Percentiles rank a stretch among this genome's conserved stretches.
phyloP scores from a whole-genome alignment of 2,113 vertebrate species.

The Mesocricetus auratus region DNA sequence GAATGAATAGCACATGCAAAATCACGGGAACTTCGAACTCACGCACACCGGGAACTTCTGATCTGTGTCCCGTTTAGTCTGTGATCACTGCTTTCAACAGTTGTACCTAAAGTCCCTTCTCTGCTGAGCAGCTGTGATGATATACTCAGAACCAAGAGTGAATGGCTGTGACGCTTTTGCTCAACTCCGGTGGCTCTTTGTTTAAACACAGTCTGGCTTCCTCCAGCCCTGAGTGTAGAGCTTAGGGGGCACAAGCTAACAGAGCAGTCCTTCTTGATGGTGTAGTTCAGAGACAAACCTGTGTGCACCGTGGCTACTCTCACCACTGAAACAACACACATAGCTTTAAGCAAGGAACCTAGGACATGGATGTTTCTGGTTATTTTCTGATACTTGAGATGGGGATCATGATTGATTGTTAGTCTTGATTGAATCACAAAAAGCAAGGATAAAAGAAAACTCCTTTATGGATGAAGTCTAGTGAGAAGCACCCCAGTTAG shows the following conservation, averaged over 20 bases:
- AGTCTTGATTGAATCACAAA: not conserved
- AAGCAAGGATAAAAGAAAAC: not conserved
- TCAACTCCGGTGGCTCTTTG: not conserved
- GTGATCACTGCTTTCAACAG: not conserved
- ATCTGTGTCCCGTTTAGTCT: not conserved
- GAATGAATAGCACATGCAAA: not conserved
- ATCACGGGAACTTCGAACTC: slow-evolving; percentile 49
- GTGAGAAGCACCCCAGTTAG: not conserved
- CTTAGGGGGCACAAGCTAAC: not conserved
- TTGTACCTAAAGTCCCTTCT: not conserved
- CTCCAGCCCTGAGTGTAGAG: not conserved
- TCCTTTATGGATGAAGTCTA: not conserved
- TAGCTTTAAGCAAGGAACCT: not conserved
- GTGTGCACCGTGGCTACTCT: not conserved
- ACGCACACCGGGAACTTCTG: not conserved
- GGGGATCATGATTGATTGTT: not conserved
- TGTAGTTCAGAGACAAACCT: not conserved
- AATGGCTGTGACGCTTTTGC: not conserved
- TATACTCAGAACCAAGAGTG: not conserved
- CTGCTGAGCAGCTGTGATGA: not conserved
- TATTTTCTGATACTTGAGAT: not conserved
- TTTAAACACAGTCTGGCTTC: not conserved
- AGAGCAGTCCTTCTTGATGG: not conserved
- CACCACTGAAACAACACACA: not conserved
- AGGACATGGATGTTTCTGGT: not conserved